phyloP scores from a whole-genome alignment of 2,113 vertebrate genomes.

The Leptosomus discolor region DNA sequence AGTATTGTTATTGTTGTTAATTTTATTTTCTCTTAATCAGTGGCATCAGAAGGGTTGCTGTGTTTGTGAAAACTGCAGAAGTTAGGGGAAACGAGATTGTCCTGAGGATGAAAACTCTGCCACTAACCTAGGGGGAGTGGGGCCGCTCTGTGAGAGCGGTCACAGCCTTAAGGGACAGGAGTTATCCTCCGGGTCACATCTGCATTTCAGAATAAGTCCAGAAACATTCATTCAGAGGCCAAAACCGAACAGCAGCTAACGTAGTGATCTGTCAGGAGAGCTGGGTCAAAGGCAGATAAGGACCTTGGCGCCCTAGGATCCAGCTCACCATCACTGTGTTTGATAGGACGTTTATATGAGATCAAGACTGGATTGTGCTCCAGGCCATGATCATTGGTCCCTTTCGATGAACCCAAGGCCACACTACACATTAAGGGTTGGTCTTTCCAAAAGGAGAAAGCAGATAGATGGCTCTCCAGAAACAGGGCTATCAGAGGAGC shows the following conservation, averaged over 20 bases:
- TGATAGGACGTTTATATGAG: neutral
- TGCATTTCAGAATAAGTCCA: conserved; percentile 8
- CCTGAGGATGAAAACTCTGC: neutral
- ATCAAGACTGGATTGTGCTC: neutral
- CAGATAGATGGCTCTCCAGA: neutral
- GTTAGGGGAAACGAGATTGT: neutral
- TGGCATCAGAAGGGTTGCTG: conserved; percentile 29
- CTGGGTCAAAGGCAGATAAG: neutral
- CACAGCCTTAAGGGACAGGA: neutral
- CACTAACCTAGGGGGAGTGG: neutral
- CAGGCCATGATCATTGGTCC: neutral
- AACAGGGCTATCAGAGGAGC: neutral
- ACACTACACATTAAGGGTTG: neutral
- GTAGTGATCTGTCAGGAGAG: neutral
- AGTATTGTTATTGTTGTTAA: conserved; percentile 18
- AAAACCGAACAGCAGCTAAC: neutral
- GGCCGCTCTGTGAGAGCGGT: neutral
- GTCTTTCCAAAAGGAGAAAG: neutral
- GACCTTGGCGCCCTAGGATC: neutral
- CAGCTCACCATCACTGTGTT: neutral
- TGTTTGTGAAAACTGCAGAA: conserved; percentile 13
- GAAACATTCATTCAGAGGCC: neutral
- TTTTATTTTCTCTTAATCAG: conserved; percentile 36
- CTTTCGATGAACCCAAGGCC: neutral
- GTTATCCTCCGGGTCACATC: neutral